phyloP scores from a whole-genome alignment of 2,797 vertebrate species.

The Pangasius djambal region DNA sequence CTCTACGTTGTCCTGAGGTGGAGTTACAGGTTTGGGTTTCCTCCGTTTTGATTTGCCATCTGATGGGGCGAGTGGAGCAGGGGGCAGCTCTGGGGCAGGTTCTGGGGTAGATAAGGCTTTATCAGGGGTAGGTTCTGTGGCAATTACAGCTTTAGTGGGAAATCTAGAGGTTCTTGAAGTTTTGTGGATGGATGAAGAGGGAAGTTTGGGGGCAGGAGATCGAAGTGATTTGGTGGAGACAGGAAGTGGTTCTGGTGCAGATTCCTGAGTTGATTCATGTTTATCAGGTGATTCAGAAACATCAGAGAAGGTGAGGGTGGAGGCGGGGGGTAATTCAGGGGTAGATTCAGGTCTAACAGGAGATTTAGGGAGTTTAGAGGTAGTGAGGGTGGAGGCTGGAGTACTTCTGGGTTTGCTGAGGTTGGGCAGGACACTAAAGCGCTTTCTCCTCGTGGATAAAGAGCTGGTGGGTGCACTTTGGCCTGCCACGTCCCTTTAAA shows the following conservation, averaged over 20 bases:
- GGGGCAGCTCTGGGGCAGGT: slow-evolving; percentile 43
- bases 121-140: neutral
- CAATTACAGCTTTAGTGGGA: neutral
- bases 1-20: slow-evolving; percentile 26
- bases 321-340: slow-evolving; percentile 50
- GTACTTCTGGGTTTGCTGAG: slow-evolving; percentile 67
- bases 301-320: slow-evolving; percentile 45
- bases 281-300: neutral
- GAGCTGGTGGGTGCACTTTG: slow-evolving; percentile 64
- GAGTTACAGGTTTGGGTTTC: slow-evolving; percentile 59
- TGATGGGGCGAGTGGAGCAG: slow-evolving; percentile 56
- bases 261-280: neutral
- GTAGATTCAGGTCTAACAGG: slow-evolving; percentile 62
- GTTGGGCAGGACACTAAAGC: slow-evolving; percentile 79
- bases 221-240: neutral
- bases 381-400: neutral
- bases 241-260: neutral
- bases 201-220: neutral
- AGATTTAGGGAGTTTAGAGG: slow-evolving; percentile 67
- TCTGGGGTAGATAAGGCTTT: slow-evolving; percentile 26
- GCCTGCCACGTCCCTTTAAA: slow-evolving; percentile 70
- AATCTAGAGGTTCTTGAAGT: neutral
- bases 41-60: slow-evolving; percentile 49
- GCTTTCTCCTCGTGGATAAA: slow-evolving; percentile 81
- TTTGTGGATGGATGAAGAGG: neutral